Evolutionary conservation across 1,140 invertebrate genomes (phyloP), one percentile per base, ranked within the genome.

Genomic region (Drosophila elegans): DNA sequence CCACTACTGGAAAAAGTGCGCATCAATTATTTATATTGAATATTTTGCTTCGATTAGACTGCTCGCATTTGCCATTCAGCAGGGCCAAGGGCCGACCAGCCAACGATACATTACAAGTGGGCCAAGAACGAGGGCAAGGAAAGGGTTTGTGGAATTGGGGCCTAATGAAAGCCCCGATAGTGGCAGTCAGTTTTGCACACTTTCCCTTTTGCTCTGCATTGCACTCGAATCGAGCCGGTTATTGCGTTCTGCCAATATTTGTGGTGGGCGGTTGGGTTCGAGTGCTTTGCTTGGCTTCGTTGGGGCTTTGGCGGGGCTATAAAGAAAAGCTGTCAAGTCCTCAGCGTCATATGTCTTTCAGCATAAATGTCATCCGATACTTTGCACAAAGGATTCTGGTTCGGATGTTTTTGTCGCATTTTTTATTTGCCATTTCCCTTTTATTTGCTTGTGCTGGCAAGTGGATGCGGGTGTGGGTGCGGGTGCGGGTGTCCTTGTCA

Each of bases 11-110:
- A 75, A 68, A 63, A 55, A 78, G 45, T 60, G 83, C 67, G 38
- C 67, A 88, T 88, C 84, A 84, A 80, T 89, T 89, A 89, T 89
- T 89, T 78, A 84, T 69, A 80, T 78, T 78, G 74, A 89, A 84
- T 80, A 89, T 89, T 88, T 67, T 74, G 74, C 64, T 89, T 84
- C 85, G 84, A 84, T 88, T 88, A 88, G 76, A 69, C 73, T 44
- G 48, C 66, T 61, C 72, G 39, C 48, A 78, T 75, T 46, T 59
- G 60, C 39, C 81, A 81, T 59, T n/a, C 29, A 32, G 72, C 80
- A 77, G 66, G 63, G 60, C 49, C 73, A 55, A 77, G 66, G 63
- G 60, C 49, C 73, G 59, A 42, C 59, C 21, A 46, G 51, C 32
- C 55, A 49, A 45, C 69, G 51, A 45, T 71, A 42, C 60, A 52